Percentiles rank a stretch among this genome's conserved stretches.
Evolutionary conservation across 1,140 invertebrate genomes (phyloP).

Genomic region (Aphelenchoides besseyi): DNA sequence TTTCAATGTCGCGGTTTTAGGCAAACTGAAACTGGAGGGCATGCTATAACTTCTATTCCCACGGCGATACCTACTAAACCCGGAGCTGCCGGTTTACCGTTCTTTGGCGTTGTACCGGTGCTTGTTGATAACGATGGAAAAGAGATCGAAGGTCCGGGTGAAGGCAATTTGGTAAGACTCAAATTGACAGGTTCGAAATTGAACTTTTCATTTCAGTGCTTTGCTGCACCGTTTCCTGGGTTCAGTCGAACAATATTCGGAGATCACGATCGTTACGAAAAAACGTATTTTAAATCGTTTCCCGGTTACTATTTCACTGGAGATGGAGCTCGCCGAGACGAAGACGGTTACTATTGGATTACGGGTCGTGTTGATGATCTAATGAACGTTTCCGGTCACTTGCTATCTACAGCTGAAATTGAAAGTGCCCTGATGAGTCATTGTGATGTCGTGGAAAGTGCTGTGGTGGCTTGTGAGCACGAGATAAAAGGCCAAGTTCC

Average conservation of each 20-base stretch:
- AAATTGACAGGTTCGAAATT: neutral
- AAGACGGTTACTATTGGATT: conserved; percentile 94
- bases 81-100: conserved; percentile 89
- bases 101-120: conserved; percentile 86
- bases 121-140: conserved; percentile 82
- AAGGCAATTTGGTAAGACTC: conserved; percentile 37
- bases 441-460: conserved; percentile 78
- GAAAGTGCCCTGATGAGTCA: conserved; percentile 77
- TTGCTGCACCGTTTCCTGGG: conserved; percentile 89
- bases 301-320: conserved; percentile 93
- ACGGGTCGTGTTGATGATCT: conserved; percentile 95
- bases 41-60: conserved; percentile 85
- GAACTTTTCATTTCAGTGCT: conserved; percentile 66
- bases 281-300: conserved; percentile 84
- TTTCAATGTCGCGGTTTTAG: too few species aligned
- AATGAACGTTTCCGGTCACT: conserved; percentile 93
- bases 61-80: conserved; percentile 91
- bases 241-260: conserved; percentile 90
- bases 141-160: conserved; percentile 74
- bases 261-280: conserved; percentile 86
- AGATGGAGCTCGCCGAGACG: conserved; percentile 84
- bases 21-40: conserved; percentile 65
- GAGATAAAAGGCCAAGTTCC: conserved; percentile 89
- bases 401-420: conserved; percentile 91
- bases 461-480: conserved; percentile 88